phyloP scores from a whole-genome alignment of 2,888 invertebrate genomes.

The Alviniconcha strummeri region DNA sequence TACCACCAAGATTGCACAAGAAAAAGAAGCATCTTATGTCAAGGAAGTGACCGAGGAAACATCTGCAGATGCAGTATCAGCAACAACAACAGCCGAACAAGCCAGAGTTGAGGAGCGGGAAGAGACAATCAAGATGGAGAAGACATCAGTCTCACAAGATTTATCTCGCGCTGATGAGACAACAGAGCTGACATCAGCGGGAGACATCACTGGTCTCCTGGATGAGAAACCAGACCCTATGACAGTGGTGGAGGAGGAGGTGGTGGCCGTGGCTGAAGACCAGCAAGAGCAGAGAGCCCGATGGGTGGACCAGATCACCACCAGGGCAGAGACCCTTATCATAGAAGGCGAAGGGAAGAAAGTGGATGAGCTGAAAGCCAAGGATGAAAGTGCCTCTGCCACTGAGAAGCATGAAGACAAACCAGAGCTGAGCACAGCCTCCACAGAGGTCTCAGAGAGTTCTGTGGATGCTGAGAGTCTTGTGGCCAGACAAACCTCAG shows the following conservation, averaged over 20 bases:
- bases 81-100: not conserved
- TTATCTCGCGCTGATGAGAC: constrained; percentile 19
- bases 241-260: constrained; percentile 22
- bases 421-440: not conserved
- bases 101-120: not conserved
- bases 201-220: constrained; percentile 26
- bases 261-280: not conserved
- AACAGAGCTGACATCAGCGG: not conserved
- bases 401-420: not conserved
- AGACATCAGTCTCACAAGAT: constrained; percentile 3
- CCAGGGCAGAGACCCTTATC: constrained; percentile 11
- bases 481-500: not conserved
- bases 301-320: constrained; percentile 31
- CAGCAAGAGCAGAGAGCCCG: constrained; percentile 12
- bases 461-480: constrained; percentile 15
- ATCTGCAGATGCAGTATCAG: not conserved
- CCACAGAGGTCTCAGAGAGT: not conserved
- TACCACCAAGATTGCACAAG: not conserved
- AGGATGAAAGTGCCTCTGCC: not conserved
- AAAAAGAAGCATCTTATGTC: not conserved
- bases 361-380: not conserved
- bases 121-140: not conserved
- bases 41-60: not conserved
- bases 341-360: constrained; percentile 28
- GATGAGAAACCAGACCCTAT: not conserved